A percentile compares a stretch with the other conserved stretches of the same genome.
Evolutionary conservation across 2,113 vertebrate species (phyloP).

Genomic region (Chelonoidis abingdonii): DNA sequence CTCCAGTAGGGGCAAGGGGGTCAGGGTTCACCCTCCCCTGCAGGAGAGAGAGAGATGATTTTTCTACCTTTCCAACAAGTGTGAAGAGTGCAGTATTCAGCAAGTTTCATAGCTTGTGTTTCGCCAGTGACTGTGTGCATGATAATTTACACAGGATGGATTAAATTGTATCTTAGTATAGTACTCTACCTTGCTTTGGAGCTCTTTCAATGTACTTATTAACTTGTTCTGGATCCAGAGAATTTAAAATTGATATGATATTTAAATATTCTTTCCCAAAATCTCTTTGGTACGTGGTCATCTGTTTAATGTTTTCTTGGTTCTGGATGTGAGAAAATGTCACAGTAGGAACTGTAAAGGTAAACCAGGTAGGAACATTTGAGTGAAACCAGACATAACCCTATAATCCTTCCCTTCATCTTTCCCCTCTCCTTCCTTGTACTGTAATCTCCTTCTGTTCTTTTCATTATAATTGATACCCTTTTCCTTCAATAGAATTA

Average conservation of each 20-base stretch:
- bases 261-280: conserved; percentile 74
- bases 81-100: neutral
- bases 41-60: neutral
- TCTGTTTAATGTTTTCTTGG: conserved; percentile 67
- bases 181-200: conserved; percentile 73
- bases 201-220: conserved; percentile 64
- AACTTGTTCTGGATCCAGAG: conserved; percentile 74
- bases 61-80: neutral
- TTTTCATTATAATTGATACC: neutral
- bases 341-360: conserved; percentile 77
- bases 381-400: neutral
- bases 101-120: neutral
- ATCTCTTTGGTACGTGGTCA: conserved; percentile 79
- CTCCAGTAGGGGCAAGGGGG: neutral
- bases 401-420: neutral
- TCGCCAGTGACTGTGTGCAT: neutral
- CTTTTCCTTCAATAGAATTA: neutral
- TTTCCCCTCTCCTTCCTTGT: neutral
- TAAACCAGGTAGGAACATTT: neutral
- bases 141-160: neutral
- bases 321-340: conserved; percentile 71
- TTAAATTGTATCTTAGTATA: neutral
- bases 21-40: neutral
- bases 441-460: neutral
- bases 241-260: conserved; percentile 66